A percentile compares a stretch with the other conserved stretches of the same genome.
These are phyloP conservation scores for Leptinotarsa texana DNA, from an alignment of 1,140 invertebrate species.

Conservation along the genomic window DNA sequence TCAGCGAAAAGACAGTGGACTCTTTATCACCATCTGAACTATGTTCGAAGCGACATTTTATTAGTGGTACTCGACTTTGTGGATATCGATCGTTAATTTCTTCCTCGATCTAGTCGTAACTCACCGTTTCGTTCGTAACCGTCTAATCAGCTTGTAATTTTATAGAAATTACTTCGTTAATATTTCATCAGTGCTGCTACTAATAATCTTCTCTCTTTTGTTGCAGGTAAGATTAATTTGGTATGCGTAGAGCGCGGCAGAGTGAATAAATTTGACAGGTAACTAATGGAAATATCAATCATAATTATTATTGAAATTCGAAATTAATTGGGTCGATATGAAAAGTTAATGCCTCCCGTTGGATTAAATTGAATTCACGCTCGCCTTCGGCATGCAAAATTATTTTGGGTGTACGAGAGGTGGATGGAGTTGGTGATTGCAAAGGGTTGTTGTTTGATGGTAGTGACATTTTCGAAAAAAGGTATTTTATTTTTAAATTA, in stretches of 20 bases:
- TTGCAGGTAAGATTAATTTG: slow-evolving; percentile 31
- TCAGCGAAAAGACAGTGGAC: no score
- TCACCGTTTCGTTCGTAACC: slow-evolving; percentile 5
- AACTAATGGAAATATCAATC: slow-evolving; percentile 33
- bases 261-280: slow-evolving; percentile 31
- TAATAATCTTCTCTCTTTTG: slow-evolving; percentile 28
- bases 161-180: slow-evolving; percentile 14
- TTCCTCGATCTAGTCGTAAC: background rate
- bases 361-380: slow-evolving; percentile 25
- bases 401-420: background rate
- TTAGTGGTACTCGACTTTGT: no score
- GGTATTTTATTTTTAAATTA: no score
- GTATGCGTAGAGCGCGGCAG: slow-evolving; percentile 21
- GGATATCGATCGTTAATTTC: no score
- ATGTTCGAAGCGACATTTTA: no score
- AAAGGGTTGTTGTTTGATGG: no score
- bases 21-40: no score
- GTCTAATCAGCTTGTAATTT: slow-evolving; percentile 17
- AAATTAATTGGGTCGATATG: slow-evolving; percentile 30
- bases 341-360: slow-evolving; percentile 27
- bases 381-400: slow-evolving; percentile 23
- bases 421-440: background rate
- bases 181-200: slow-evolving; percentile 24
- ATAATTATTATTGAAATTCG: slow-evolving; percentile 30
- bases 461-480: no score